A percentile compares a stretch with the other conserved stretches of the same genome.
These are phyloP conservation scores for Procavia capensis DNA, from an alignment of 2,113 vertebrate genomes.

Conservation along the genomic window DNA sequence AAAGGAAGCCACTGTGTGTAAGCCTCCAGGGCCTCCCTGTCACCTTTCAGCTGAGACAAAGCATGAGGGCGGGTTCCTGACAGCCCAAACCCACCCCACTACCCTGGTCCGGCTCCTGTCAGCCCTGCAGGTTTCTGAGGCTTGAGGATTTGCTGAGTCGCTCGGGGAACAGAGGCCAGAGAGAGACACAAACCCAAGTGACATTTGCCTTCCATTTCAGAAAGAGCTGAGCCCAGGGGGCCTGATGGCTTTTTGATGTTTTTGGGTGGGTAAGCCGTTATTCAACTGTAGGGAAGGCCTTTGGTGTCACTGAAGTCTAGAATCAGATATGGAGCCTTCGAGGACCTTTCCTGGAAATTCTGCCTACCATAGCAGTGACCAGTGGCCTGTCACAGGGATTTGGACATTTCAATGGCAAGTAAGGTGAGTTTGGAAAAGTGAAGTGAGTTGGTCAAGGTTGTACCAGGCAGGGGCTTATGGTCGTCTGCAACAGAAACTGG, in stretches of 20 bases:
- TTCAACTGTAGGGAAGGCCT: background rate
- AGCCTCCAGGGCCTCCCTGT: constrained; percentile 20
- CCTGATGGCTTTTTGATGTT: background rate
- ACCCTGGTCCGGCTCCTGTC: background rate
- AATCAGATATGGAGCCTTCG: background rate
- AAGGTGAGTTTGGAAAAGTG: too few relatives aligned
- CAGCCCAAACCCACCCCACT: rapidly evolving
- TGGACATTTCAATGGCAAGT: too few relatives aligned
- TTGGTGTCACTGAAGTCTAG: background rate
- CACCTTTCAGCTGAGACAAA: background rate
- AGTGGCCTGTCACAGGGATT: too few relatives aligned
- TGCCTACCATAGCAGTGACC: too few relatives aligned
- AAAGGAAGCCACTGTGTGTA: constrained; percentile 77
- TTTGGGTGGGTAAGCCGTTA: background rate
- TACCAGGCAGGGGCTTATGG: too few relatives aligned
- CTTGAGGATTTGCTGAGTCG: rapidly evolving
- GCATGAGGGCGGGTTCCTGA: background rate
- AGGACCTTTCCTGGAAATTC: too few relatives aligned
- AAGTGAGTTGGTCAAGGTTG: too few relatives aligned
- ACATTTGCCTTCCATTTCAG: background rate
- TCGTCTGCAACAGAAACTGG: too few relatives aligned
- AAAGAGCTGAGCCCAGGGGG: background rate
- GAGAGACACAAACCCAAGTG: background rate
- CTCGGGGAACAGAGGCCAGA: background rate
- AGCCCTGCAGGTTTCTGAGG: background rate